Evolutionary conservation across 2,888 invertebrate species (phyloP).

Genomic region (Opisthograptis luteolata): DNA sequence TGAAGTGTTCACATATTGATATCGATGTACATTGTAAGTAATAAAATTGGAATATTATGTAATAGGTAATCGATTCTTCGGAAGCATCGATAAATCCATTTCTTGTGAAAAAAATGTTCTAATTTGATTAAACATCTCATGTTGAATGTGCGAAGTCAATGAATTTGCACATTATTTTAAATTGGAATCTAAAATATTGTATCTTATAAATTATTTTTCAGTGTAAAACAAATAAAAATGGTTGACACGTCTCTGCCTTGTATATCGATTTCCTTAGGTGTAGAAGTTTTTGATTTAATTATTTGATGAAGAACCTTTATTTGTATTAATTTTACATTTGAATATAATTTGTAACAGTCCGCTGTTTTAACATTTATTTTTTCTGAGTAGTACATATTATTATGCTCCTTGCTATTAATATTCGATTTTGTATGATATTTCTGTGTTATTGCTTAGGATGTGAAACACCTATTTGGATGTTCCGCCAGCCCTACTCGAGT

Average conservation of each 20-base stretch:
- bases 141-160: conserved; percentile 20
- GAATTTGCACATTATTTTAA: conserved; percentile 21
- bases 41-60: too few species aligned
- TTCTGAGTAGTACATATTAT: too few species aligned
- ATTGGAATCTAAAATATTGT: conserved; percentile 37
- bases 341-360: conserved; percentile 43
- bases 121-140: conserved; percentile 15
- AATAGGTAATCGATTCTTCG: conserved; percentile 46
- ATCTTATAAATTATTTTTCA: conserved; percentile 58
- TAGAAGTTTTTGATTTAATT: conserved; percentile 40
- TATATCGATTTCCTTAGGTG: conserved; percentile 40
- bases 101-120: conserved; percentile 31
- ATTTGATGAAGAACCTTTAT: conserved; percentile 27
- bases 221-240: conserved; percentile 53
- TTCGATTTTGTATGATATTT: too few species aligned
- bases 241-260: conserved; percentile 50
- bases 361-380: conserved; percentile 32
- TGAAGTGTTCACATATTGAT: conserved; percentile 19
- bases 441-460: too few species aligned
- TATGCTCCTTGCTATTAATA: too few species aligned
- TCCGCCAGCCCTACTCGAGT: too few species aligned
- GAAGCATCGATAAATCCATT: conserved; percentile 44
- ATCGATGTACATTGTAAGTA: conserved; percentile 51
- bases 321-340: conserved; percentile 35
- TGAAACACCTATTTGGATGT: too few species aligned